Evolutionary conservation across 2,888 invertebrate genomes (phyloP), one percentile per base, ranked within the genome.

Genomic region (Oligia strigilis): DNA sequence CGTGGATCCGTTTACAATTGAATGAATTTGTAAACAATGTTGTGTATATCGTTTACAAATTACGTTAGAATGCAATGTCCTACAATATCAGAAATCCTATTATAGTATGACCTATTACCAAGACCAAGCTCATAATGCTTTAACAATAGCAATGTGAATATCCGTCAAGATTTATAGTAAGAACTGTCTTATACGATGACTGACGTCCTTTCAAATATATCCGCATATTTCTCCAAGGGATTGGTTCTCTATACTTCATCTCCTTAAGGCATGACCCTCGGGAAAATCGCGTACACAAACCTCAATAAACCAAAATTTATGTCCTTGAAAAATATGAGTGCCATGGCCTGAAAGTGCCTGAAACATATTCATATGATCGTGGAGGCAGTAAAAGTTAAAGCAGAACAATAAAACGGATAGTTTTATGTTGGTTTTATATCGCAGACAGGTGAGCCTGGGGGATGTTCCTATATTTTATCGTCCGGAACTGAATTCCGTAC

Each of bases 391-490:
- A 95, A 95, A 93, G 88, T 91, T 92, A 92, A 92, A 91, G 90
- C 90, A 92, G 91, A 87, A 89, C 87, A 94, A 94, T 95, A 96
- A 96, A 95, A 92, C 88, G 89, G 91, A 93, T 94, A 94, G 95
- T 95, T 94, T 95, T 94, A 95, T 92, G 91, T 88, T 88, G 81
- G 87, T 93, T 93, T 94, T 94, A 94, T 93, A 92, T 92, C 91
- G 90, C 89, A 90, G 93, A 93, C 95, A 95, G 95, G 95, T 95
- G 95, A 92, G 90, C 86, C 83, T 87, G 75, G 62, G 80, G 84
- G 87, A 91, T 90, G 90, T 88, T 90, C 88, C 87, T 86, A 83
- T 87, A 85, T 86, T 92, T 92, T 91, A 92, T 91, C 85, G 82
- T 71, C 81, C 73, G 88, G 90, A 90, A 91, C 90, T 87, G 83